Conservation (phyloP, 2,797 vertebrate species). For the Cetoscarus ocellatus region DNA sequence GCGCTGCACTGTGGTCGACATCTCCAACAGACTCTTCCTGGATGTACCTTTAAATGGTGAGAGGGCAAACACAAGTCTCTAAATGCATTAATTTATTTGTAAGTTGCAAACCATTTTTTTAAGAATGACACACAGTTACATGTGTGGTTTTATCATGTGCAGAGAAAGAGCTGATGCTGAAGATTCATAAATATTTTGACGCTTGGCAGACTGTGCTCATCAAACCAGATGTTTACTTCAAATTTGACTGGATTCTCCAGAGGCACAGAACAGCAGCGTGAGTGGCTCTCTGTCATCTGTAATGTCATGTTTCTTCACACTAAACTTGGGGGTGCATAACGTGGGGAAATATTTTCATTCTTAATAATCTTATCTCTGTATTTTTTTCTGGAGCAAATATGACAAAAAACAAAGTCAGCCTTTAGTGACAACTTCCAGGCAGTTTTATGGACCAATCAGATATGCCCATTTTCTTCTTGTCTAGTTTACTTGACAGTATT, state of each 20-base stretch:
- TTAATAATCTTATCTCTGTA: too few species aligned
- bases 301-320: neutral
- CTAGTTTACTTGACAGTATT: too few species aligned
- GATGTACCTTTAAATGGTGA: constrained; percentile 89
- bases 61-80: neutral
- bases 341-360: too few species aligned
- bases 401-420: too few species aligned
- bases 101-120: too few species aligned
- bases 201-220: constrained; percentile 96
- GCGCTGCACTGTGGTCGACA: constrained; percentile 91
- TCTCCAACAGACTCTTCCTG: constrained; percentile 93
- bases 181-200: constrained; percentile 95
- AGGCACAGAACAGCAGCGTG: constrained; percentile 90
- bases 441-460: too few species aligned
- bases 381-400: too few species aligned
- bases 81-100: too few species aligned
- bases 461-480: too few species aligned
- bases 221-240: constrained; percentile 96
- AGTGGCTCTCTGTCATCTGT: constrained; percentile 70
- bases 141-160: constrained; percentile 36
- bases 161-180: constrained; percentile 91
- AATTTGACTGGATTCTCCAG: constrained; percentile 90
- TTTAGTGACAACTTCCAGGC: too few species aligned
- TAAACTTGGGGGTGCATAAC: too few species aligned
- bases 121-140: too few species aligned